Evolutionary conservation across 2,797 vertebrate genomes (phyloP).

Genomic region (Sebastes melanostomus): DNA sequence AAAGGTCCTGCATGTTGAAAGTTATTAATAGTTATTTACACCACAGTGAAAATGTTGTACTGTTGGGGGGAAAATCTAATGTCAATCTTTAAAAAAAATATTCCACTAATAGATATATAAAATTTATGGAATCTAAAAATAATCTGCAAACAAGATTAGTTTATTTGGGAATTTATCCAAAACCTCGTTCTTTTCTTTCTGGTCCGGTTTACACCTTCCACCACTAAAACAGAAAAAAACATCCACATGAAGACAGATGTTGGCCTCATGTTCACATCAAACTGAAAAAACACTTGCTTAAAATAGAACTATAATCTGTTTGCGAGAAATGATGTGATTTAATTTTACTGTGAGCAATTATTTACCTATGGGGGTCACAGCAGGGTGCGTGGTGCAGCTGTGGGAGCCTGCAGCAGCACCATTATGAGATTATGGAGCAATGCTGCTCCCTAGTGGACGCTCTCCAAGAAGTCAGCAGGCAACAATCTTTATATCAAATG

Average conservation of each 20-base stretch:
- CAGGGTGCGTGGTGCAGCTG: conserved; percentile 31
- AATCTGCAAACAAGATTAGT: neutral
- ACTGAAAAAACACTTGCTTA: neutral
- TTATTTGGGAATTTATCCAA: neutral
- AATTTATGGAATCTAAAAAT: neutral
- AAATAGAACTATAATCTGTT: conserved; percentile 38
- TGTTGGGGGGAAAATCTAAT: neutral
- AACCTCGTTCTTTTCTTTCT: neutral
- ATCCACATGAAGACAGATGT: neutral
- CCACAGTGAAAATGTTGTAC: conserved; percentile 18
- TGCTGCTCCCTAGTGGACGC: conserved; percentile 58
- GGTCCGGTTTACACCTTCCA: conserved; percentile 33
- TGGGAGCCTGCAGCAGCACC: neutral
- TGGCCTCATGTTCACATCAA: neutral
- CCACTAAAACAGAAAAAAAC: neutral
- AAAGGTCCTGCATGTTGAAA: neutral
- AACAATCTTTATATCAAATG: conserved; percentile 13
- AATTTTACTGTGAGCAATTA: conserved; percentile 52
- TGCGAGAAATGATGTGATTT: conserved; percentile 49
- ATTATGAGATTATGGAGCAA: conserved; percentile 24
- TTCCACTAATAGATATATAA: neutral
- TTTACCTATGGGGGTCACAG: conserved; percentile 56
- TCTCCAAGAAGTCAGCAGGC: conserved; percentile 12
- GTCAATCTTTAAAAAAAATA: neutral
- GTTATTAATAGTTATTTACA: conserved; percentile 32